Percentiles rank a stretch among this genome's conserved stretches.
Conservation (phyloP, 2,113 vertebrate genomes). For the Tringa solitaria region DNA sequence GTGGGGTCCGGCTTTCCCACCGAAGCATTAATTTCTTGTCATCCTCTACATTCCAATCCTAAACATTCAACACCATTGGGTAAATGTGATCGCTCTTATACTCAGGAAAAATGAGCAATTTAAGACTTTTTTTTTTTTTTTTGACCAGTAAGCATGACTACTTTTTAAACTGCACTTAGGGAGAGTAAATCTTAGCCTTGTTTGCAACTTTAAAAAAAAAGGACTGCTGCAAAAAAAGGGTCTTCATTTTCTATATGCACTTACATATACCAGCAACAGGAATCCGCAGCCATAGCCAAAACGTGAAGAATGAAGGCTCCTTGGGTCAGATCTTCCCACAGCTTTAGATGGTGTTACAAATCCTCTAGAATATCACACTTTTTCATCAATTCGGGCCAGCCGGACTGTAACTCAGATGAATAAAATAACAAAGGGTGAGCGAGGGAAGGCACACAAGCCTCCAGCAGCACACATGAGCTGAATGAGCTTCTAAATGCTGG, state of each 20-base stretch:
- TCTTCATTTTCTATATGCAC: not conserved
- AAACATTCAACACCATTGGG: not conserved
- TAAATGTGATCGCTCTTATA: not conserved
- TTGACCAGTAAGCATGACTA: not conserved
- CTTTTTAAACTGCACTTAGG: too few relatives aligned
- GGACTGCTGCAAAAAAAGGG: not conserved
- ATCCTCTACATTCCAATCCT: not conserved
- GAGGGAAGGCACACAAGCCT: not conserved
- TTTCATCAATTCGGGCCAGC: not conserved
- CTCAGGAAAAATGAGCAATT: not conserved
- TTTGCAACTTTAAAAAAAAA: not conserved
- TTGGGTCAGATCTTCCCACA: not conserved
- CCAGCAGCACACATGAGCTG: not conserved
- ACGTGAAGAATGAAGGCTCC: not conserved
- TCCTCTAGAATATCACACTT: not conserved
- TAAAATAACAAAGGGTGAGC: not conserved
- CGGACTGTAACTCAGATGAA: not conserved
- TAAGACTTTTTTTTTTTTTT: not conserved
- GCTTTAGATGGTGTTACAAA: not conserved
- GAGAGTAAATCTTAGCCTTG: not conserved
- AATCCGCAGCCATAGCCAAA: not conserved
- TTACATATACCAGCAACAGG: not conserved
- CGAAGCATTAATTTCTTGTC: not conserved
- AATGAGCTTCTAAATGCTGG: accelerated
- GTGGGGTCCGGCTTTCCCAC: not conserved